Conservation (phyloP, 2,113 vertebrate genomes). For the Dolichallabes microphthalmus region DNA sequence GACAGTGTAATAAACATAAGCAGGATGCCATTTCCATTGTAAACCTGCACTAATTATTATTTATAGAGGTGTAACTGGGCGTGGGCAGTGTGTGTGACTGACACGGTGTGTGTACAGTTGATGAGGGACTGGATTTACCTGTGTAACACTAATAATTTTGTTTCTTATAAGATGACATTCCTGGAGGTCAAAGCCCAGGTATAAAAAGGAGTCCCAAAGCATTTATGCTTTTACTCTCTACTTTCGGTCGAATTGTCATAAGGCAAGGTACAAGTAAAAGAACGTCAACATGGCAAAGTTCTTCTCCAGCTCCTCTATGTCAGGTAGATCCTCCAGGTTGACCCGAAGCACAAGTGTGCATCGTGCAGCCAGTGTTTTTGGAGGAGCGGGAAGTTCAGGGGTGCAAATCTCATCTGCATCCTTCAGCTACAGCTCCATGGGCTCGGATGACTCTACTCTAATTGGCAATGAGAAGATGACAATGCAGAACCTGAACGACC, state of each 20-base stretch:
- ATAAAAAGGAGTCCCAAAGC: not conserved
- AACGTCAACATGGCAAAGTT: not conserved
- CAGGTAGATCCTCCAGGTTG: not conserved
- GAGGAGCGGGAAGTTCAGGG: constrained; percentile 56
- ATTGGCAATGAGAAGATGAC: constrained; percentile 65
- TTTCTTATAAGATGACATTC: not conserved
- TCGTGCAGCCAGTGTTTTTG: constrained; percentile 36
- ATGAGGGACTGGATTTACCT: constrained; percentile 29
- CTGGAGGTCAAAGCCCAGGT: not conserved
- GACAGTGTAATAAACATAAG: not conserved
- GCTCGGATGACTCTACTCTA: constrained; percentile 24
- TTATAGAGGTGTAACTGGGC: not conserved
- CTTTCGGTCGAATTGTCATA: not conserved
- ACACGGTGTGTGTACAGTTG: not conserved
- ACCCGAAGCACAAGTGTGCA: no score
- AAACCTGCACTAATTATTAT: not conserved
- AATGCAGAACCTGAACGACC: constrained; percentile 77
- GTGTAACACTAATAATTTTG: not conserved
- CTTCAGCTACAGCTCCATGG: not conserved
- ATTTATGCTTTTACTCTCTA: not conserved
- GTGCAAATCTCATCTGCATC: constrained; percentile 54
- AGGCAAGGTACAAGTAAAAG: not conserved
- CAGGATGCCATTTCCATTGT: not conserved
- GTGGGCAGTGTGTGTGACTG: not conserved
- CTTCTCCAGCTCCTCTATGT: not conserved